Percentiles rank a stretch among this genome's conserved stretches.
These are phyloP conservation scores for Mayetiola destructor DNA, from an alignment of 2,888 invertebrate genomes.

Conservation along the genomic window DNA sequence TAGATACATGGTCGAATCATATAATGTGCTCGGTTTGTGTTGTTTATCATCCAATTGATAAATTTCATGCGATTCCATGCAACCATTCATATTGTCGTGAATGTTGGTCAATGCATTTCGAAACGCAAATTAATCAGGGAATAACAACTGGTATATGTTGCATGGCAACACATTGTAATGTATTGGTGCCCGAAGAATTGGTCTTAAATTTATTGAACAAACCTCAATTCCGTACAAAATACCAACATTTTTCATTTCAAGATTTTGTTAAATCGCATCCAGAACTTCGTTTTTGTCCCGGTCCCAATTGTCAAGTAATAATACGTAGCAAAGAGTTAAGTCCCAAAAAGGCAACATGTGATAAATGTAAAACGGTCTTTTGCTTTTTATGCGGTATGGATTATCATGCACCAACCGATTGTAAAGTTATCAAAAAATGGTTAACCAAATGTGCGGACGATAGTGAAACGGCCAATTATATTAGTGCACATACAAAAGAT, in stretches of 20 bases:
- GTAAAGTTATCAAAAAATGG: constrained; percentile 90
- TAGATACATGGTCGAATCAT: constrained; percentile 17
- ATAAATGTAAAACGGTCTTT: constrained; percentile 74
- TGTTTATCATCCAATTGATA: constrained; percentile 46
- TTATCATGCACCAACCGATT: constrained; percentile 97
- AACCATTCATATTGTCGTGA: constrained; percentile 89
- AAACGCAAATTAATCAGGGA: constrained; percentile 88
- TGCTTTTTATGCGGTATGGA: constrained; percentile 94
- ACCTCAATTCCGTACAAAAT: constrained; percentile 73
- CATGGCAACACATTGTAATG: constrained; percentile 90
- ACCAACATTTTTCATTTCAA: constrained; percentile 89
- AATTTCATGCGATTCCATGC: constrained; percentile 71
- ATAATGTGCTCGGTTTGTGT: constrained; percentile 69
- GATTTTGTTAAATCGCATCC: constrained; percentile 93
- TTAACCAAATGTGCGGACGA: constrained; percentile 99
- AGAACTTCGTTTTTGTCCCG: constrained; percentile 82
- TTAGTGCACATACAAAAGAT: constrained; percentile 92
- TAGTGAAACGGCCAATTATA: constrained; percentile 98
- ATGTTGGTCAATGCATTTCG: constrained; percentile 94
- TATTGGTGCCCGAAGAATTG: constrained; percentile 93
- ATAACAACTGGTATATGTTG: constrained; percentile 80
- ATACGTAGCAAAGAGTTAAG: constrained; percentile 68
- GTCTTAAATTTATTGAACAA: constrained; percentile 72
- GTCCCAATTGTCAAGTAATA: constrained; percentile 85
- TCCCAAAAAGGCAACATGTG: constrained; percentile 79